Conservation (phyloP, 2,888 invertebrate species). For the Omphaloscelis lunosa region DNA sequence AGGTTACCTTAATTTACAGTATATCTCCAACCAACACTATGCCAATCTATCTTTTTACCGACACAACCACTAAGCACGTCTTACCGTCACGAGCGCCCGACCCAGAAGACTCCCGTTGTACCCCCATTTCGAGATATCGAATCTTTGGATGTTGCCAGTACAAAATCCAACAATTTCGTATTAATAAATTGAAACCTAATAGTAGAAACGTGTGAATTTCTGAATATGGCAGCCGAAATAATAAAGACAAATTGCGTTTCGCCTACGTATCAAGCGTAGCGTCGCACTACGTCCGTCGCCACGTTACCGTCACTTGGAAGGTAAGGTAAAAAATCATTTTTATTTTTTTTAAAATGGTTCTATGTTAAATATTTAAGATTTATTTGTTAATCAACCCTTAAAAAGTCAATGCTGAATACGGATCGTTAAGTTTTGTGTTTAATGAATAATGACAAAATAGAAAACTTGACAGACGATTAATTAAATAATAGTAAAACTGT, state of each 20-base stretch:
- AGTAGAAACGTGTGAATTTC: slow-evolving; percentile 2
- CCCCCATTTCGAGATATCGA: no score
- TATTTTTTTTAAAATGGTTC: no score
- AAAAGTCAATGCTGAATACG: not conserved
- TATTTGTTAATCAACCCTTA: not conserved
- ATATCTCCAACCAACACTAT: no score
- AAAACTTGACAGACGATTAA: not conserved
- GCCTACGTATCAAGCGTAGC: not conserved
- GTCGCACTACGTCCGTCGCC: not conserved
- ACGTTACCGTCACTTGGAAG: not conserved
- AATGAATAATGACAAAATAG: not conserved
- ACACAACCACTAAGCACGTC: no score
- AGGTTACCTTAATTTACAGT: no score
- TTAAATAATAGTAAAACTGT: not conserved
- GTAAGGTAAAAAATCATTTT: no score
- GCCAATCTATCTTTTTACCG: no score
- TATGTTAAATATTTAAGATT: not conserved
- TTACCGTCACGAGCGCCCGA: no score
- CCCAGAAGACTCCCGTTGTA: no score
- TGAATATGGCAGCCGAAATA: slow-evolving; percentile 16
- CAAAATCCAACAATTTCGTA: no score
- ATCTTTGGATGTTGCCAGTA: no score
- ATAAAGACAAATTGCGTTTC: slow-evolving; percentile 16
- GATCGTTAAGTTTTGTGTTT: not conserved
- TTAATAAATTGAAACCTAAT: no score